Percentiles rank a stretch among this genome's conserved stretches.
Conservation (phyloP, 2,888 invertebrate species). For the Malthinus seriepunctatus region DNA sequence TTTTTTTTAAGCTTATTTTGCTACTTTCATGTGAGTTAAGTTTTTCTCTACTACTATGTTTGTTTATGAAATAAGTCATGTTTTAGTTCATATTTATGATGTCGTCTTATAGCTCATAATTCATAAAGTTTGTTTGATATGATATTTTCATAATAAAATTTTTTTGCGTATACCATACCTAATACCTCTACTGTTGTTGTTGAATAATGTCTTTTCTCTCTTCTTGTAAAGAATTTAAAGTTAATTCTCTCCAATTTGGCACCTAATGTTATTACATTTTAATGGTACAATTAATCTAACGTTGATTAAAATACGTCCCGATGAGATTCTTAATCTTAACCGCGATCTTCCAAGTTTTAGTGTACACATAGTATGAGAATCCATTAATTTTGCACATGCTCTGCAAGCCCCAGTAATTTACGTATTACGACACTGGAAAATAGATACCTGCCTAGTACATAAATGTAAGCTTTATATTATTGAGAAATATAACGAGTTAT, state of each 20-base stretch:
- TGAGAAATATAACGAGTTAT: slow-evolving; percentile 9
- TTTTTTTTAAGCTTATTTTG: no score
- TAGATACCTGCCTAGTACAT: background rate
- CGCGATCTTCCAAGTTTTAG: slow-evolving; percentile 9
- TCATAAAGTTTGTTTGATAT: no score
- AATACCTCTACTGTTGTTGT: no score
- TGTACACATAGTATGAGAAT: slow-evolving; percentile 1
- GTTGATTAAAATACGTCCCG: slow-evolving; percentile 23
- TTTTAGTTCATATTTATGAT: no score
- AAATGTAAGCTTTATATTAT: slow-evolving; percentile 2
- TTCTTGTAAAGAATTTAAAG: no score
- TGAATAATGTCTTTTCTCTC: no score
- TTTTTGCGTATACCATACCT: no score
- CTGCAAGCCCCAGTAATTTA: slow-evolving; percentile 10
- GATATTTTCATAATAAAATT: no score
- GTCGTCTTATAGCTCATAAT: no score
- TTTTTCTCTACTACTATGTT: no score
- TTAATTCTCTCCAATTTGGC: background rate
- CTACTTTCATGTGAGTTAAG: no score
- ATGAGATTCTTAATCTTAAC: slow-evolving; percentile 22
- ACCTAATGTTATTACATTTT: slow-evolving; percentile 4
- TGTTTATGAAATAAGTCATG: no score
- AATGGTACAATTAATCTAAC: slow-evolving; percentile 16
- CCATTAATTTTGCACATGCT: slow-evolving; percentile 21
- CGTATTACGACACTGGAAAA: background rate